Evolutionary conservation across 2,113 vertebrate genomes (phyloP).

Genomic region (Origma solitaria): DNA sequence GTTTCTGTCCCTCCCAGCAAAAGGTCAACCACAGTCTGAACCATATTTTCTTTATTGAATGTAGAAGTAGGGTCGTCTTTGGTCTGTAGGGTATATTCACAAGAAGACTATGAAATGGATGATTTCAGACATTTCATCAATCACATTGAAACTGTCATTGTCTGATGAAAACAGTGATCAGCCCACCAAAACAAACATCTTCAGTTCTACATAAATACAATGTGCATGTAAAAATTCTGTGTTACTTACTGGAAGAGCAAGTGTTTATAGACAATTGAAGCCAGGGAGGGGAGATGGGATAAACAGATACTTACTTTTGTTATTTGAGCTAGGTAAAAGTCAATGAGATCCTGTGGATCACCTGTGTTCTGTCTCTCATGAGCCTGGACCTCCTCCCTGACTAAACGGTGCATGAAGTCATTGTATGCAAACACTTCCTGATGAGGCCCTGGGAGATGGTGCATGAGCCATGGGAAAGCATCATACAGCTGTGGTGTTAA

Average conservation of each 20-base stretch:
- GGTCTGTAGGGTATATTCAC: conserved; percentile 37
- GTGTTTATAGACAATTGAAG: background rate
- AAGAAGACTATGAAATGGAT: background rate
- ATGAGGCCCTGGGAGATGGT: conserved; percentile 52
- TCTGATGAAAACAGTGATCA: background rate
- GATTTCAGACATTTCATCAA: background rate
- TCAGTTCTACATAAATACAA: background rate
- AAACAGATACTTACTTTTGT: conserved; percentile 39
- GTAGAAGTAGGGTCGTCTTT: conserved; percentile 42
- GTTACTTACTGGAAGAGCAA: background rate
- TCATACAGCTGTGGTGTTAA: conserved; percentile 49
- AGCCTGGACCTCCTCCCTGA: conserved; percentile 14
- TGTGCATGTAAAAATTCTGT: background rate
- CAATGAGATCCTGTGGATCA: conserved; percentile 49
- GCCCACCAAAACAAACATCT: background rate
- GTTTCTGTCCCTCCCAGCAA: conserved; percentile 75
- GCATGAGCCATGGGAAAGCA: conserved; percentile 53
- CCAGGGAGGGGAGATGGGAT: background rate
- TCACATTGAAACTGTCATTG: background rate
- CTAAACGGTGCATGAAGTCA: background rate
- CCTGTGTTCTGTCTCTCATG: background rate
- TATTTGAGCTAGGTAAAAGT: conserved; percentile 63
- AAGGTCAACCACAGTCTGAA: conserved; percentile 65
- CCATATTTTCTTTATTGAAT: conserved; percentile 70
- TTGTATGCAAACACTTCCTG: conserved; percentile 43